These are phyloP conservation scores for Ovis aries DNA, from an alignment of 2,113 vertebrate species.

Conservation along the genomic window DNA sequence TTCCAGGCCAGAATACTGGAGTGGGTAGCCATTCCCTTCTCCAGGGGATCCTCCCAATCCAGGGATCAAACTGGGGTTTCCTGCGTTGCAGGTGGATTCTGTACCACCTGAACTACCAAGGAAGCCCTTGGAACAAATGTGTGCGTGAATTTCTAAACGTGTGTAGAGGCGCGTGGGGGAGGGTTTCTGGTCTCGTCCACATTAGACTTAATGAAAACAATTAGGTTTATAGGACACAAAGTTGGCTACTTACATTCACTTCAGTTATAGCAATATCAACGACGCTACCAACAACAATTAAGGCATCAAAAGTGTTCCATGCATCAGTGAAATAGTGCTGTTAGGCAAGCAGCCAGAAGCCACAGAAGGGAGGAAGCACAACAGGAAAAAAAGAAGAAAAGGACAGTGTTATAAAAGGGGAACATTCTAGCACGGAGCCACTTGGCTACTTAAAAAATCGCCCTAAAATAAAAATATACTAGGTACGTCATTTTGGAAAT, in stretches of 20 bases:
- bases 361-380: constrained; percentile 82
- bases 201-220: constrained; percentile 68
- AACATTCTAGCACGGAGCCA: constrained; percentile 71
- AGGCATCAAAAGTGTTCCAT: constrained; percentile 99
- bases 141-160: background rate
- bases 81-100: background rate
- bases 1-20: background rate
- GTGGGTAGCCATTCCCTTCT: background rate
- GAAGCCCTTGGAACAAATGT: background rate
- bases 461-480: constrained; percentile 28
- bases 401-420: constrained; percentile 83
- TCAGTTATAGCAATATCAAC: constrained; percentile 99
- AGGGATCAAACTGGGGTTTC: background rate
- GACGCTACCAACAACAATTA: constrained; percentile 99
- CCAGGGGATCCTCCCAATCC: background rate
- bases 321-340: constrained; percentile 99
- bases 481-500: background rate
- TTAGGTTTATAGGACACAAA: constrained; percentile 82
- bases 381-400: constrained; percentile 84
- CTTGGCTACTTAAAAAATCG: constrained; percentile 59
- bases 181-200: constrained; percentile 58
- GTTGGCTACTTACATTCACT: constrained; percentile 97
- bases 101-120: background rate
- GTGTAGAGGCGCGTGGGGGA: background rate
- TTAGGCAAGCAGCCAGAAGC: constrained; percentile 87